Evolutionary conservation across 2,113 vertebrate genomes (phyloP).

Genomic region (Corythornis madagascariensis): DNA sequence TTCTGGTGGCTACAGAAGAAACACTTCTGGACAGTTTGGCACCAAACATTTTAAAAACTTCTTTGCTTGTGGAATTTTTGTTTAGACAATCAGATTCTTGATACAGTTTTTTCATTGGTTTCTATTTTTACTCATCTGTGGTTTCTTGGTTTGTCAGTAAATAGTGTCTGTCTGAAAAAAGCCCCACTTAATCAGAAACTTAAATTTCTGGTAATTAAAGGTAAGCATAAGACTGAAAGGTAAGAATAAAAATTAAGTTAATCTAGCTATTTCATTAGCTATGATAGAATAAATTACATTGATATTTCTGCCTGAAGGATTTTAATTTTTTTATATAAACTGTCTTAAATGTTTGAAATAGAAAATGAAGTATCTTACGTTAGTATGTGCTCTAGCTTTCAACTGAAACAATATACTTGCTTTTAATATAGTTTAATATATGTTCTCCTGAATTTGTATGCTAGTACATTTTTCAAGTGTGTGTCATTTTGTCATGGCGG

Average conservation of each 20-base stretch:
- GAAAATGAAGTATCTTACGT: neutral
- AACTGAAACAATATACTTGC: neutral
- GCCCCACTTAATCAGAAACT: neutral
- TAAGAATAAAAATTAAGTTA: neutral
- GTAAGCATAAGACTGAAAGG: neutral
- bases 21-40: conserved; percentile 60
- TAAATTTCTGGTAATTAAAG: neutral
- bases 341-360: neutral
- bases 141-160: conserved; percentile 14
- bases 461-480: neutral
- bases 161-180: neutral
- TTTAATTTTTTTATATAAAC: neutral
- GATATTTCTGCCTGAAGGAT: neutral
- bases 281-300: neutral
- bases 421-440: neutral
- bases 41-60: conserved; percentile 41
- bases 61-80: conserved; percentile 24
- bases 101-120: conserved; percentile 12
- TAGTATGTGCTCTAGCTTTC: neutral
- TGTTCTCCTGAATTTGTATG: neutral
- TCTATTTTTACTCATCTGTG: conserved; percentile 18
- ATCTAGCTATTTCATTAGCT: neutral
- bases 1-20: conserved; percentile 58
- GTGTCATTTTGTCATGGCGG: neutral
- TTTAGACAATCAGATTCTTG: conserved; percentile 35